These are phyloP conservation scores for Microtus pennsylvanicus DNA, from an alignment of 2,113 vertebrate genomes.

Conservation along the genomic window DNA sequence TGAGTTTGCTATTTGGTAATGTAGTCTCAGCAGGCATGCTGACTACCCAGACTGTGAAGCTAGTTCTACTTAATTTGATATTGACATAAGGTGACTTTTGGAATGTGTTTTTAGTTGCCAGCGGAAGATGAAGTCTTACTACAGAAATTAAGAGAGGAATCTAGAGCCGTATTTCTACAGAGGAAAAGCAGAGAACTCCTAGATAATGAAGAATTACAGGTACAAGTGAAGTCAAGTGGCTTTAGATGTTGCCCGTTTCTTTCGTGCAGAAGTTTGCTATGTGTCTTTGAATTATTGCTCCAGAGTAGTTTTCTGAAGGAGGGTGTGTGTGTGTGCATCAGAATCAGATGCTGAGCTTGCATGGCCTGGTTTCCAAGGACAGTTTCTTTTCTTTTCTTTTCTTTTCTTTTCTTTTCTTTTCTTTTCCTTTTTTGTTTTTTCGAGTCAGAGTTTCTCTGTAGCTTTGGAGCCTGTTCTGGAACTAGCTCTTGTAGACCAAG, in stretches of 20 bases:
- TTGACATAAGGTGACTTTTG: constrained; percentile 20
- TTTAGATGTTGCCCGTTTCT: constrained; percentile 29
- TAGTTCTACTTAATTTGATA: constrained; percentile 1
- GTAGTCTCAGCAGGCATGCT: not conserved
- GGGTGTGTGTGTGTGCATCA: not conserved
- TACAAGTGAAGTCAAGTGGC: constrained; percentile 77
- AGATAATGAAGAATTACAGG: constrained; percentile 98
- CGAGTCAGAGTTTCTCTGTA: too few relatives aligned
- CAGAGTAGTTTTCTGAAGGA: not conserved
- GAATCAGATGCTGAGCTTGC: not conserved
- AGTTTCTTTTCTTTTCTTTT: too few relatives aligned
- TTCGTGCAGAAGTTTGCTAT: not conserved
- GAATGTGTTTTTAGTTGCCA: constrained; percentile 90
- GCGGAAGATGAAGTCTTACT: constrained; percentile 97
- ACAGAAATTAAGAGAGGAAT: constrained; percentile 98
- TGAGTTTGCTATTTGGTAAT: not conserved
- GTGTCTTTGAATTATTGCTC: not conserved
- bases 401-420: too few relatives aligned
- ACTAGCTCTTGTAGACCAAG: too few relatives aligned
- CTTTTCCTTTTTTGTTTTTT: too few relatives aligned
- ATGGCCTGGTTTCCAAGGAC: not conserved
- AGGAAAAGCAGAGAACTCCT: constrained; percentile 97
- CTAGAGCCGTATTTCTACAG: constrained; percentile 97
- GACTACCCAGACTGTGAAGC: not conserved
- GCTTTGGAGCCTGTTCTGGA: too few relatives aligned